A percentile compares a stretch with the other conserved stretches of the same genome.
Conservation (phyloP, 1,140 invertebrate genomes). For the Polyergus mexicanus region DNA sequence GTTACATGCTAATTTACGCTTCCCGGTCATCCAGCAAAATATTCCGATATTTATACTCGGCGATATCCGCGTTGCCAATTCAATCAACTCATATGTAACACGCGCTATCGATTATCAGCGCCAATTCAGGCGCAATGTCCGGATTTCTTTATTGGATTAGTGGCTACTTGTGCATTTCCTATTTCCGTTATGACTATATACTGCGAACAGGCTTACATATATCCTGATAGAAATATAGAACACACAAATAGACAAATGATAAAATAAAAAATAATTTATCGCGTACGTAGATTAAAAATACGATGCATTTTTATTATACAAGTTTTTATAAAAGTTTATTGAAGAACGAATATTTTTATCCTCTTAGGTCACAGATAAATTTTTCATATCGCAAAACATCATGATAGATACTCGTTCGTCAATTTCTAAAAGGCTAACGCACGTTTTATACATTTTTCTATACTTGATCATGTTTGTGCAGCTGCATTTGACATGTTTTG, state of each 20-base stretch:
- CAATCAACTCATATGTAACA: slow-evolving; percentile 23
- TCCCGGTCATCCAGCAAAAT: background rate
- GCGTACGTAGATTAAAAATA: background rate
- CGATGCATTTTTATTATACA: background rate
- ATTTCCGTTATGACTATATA: background rate
- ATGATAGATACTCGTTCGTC: background rate
- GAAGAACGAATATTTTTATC: background rate
- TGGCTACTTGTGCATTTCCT: background rate
- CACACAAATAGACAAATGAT: background rate
- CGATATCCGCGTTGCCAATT: slow-evolving; percentile 27
- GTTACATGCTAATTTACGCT: slow-evolving; percentile 34
- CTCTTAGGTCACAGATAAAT: background rate
- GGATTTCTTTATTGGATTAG: slow-evolving; percentile 26
- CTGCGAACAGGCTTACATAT: background rate
- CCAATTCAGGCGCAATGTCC: background rate
- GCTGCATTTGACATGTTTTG: slow-evolving; percentile 43
- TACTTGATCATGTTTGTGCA: slow-evolving; percentile 23
- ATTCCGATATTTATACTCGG: background rate
- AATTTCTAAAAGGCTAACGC: slow-evolving; percentile 18
- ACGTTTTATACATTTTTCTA: slow-evolving; percentile 11
- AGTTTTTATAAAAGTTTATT: background rate
- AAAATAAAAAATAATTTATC: background rate
- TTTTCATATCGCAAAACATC: slow-evolving; percentile 7
- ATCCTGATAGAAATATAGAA: background rate
- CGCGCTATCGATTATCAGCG: slow-evolving; percentile 20